Conservation (phyloP, 2,888 invertebrate genomes). For the Ornithoptera alexandrae region DNA sequence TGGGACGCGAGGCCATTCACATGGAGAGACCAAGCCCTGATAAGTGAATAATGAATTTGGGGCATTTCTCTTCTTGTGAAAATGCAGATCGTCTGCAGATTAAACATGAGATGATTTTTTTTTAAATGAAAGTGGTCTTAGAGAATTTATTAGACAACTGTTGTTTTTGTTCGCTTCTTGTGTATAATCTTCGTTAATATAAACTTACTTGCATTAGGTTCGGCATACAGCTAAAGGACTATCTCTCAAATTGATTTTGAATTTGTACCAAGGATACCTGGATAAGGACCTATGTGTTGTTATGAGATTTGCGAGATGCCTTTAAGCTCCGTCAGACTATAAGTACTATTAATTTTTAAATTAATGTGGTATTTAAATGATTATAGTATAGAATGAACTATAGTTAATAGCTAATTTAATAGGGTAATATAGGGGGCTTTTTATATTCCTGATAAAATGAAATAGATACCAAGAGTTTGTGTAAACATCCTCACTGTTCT, state of each 20-base stretch:
- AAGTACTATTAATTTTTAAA: slow-evolving; percentile 34
- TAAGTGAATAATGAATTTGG: neutral
- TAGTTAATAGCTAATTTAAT: slow-evolving; percentile 72
- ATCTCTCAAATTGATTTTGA: slow-evolving; percentile 8
- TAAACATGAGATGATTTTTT: slow-evolving; percentile 5
- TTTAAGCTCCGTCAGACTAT: slow-evolving; percentile 18
- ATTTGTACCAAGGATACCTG: neutral
- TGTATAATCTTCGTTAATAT: slow-evolving; percentile 7
- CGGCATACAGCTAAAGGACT: slow-evolving; percentile 8
- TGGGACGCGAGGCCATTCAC: no score
- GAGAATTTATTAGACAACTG: neutral
- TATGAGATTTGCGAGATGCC: slow-evolving; percentile 17
- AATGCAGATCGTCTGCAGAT: slow-evolving; percentile 15
- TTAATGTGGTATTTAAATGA: slow-evolving; percentile 61
- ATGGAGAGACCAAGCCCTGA: neutral
- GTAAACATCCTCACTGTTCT: slow-evolving; percentile 42
- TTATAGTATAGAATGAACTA: slow-evolving; percentile 65
- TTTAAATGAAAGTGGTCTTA: slow-evolving; percentile 2
- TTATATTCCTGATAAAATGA: slow-evolving; percentile 46
- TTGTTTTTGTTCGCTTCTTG: slow-evolving; percentile 1
- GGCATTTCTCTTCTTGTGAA: neutral
- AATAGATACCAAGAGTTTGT: slow-evolving; percentile 34
- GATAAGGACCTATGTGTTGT: neutral
- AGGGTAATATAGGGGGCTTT: slow-evolving; percentile 69
- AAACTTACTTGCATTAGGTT: slow-evolving; percentile 7